Conservation (phyloP, 2,113 vertebrate species). For the Gadus macrocephalus region DNA sequence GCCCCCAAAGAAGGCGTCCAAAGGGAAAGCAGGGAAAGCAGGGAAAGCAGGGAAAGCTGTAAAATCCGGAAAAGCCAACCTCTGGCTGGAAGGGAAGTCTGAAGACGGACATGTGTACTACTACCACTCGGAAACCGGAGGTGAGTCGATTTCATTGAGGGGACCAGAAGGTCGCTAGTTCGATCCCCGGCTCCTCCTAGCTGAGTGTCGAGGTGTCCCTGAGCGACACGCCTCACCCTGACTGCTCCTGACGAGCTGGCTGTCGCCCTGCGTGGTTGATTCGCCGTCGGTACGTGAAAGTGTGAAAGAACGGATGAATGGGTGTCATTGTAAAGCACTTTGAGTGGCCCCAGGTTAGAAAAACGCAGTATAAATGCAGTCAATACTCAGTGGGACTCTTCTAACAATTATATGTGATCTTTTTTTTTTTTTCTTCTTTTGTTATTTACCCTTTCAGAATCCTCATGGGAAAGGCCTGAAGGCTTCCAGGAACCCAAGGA, state of each 20-base stretch:
- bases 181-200: too few relatives aligned
- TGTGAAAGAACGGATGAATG: too few relatives aligned
- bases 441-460: conserved; percentile 51
- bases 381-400: background rate
- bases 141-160: conserved; percentile 50
- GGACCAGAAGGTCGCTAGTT: too few relatives aligned
- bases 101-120: conserved; percentile 85
- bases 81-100: conserved; percentile 81
- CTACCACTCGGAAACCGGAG: conserved; percentile 87
- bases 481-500: conserved; percentile 34
- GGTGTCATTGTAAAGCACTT: too few relatives aligned
- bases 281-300: too few relatives aligned
- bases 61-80: background rate
- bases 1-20: background rate
- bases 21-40: conserved; percentile 16
- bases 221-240: too few relatives aligned
- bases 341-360: too few relatives aligned
- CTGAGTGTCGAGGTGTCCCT: too few relatives aligned
- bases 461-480: conserved; percentile 66
- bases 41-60: background rate
- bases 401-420: background rate
- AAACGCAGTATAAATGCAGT: too few relatives aligned
- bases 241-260: too few relatives aligned
- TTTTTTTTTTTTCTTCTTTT: background rate
- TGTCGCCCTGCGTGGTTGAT: too few relatives aligned